Base-by-base conservation (phyloP, 2,888 invertebrate genomes). In the Oeneis ivallda region DNA sequence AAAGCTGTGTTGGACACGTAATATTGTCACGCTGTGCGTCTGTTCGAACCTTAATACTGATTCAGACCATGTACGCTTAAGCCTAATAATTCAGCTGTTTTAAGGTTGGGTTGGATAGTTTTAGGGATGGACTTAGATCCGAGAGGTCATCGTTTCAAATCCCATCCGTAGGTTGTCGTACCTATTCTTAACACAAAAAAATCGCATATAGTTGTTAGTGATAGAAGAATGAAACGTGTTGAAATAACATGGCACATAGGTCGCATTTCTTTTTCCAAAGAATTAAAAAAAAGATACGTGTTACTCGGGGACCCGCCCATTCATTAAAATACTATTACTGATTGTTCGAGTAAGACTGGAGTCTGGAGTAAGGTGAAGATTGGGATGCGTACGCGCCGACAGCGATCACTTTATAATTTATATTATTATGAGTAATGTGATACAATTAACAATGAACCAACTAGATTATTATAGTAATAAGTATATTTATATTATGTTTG, bases 281-380 rank as follows among this genome's bases (percentile, higher is more conserved):
- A 34, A 34, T 34, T 34, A 34, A 34, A 41, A 41, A 41, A 10
- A 80, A n/a, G 82, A 79, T 75, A 74, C 72, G 74, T 75, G 76
- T 82, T 83, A 86, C 85, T 86, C 84, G 86, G 84, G 82, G 73
- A 74, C 76, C 82, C 90, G 89, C 90, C 90, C 83, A 83, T 88
- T 89, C 89, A 90, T 91, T 90, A 45, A 53, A 34, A 50, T 60
- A 17, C 60, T 50, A 47, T n/a, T n/a, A n/a, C n/a, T n/a, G n/a
- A n/a, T 43, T 56, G 54, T 47, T 41, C 39, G 11, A 41, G n/a
- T n/a, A n/a, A n/a, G n/a, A n/a, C n/a, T n/a, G n/a, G n/a, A n/a
- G n/a, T n/a, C 39, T 41, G 39, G 39, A 2, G 39, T 41, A 11
- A 41, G 11, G 39, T 41, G 26, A 58, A 43, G 43, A 8, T 4